These are phyloP conservation scores for Napeogenes sylphis DNA, from an alignment of 2,888 invertebrate genomes.

Conservation along the genomic window DNA sequence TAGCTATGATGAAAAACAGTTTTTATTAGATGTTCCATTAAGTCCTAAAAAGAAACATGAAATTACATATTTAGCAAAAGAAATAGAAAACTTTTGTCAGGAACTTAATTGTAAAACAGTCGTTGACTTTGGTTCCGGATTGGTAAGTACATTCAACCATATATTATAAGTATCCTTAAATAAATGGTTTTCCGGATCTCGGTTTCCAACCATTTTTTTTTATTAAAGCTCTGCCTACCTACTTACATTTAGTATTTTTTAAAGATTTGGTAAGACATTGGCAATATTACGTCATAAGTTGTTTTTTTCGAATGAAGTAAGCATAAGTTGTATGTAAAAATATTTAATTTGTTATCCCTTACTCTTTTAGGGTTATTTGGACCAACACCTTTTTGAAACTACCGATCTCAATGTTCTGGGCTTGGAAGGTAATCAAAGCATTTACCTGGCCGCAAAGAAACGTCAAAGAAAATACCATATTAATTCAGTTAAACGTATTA, in stretches of 20 bases:
- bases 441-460: conserved; percentile 76
- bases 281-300: too few relatives aligned
- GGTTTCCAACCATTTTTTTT: background rate
- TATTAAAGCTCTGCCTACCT: too few relatives aligned
- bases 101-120: conserved; percentile 68
- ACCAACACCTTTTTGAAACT: conserved; percentile 79
- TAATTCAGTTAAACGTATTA: conserved; percentile 71
- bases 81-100: conserved; percentile 73
- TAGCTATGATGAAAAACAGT: conserved; percentile 29
- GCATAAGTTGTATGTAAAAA: too few relatives aligned
- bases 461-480: conserved; percentile 77
- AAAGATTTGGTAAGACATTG: too few relatives aligned
- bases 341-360: background rate
- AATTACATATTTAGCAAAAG: conserved; percentile 78
- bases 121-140: conserved; percentile 85
- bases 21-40: conserved; percentile 56
- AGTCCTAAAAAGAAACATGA: conserved; percentile 84
- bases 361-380: conserved; percentile 82
- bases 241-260: too few relatives aligned
- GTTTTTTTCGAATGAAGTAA: too few relatives aligned
- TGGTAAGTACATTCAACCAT: conserved; percentile 72
- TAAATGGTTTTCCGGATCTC: background rate
- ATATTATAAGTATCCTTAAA: too few relatives aligned
- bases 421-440: conserved; percentile 79
- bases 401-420: conserved; percentile 81